These are phyloP conservation scores for Acrobasis repandana DNA, from an alignment of 2,888 invertebrate species.

Conservation along the genomic window DNA sequence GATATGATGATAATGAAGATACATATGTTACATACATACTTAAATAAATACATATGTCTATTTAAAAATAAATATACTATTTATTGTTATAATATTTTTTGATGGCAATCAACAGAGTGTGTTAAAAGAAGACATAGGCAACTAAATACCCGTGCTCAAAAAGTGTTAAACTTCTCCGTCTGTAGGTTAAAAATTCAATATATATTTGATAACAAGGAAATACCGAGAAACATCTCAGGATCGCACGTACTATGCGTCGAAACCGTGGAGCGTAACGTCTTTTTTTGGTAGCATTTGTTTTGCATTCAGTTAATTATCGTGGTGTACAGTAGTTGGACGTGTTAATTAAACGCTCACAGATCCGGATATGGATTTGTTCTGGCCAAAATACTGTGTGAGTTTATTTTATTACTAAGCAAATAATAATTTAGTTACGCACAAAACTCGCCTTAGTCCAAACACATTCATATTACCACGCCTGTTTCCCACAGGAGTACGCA, in stretches of 20 bases:
- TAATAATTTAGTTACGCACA: neutral
- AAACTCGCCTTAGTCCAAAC: no score
- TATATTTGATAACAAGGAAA: conserved; percentile 18
- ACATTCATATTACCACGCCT: no score
- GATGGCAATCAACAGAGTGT: no score
- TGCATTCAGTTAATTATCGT: conserved; percentile 72
- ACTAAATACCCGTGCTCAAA: no score
- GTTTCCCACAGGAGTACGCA: no score
- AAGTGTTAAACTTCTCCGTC: no score
- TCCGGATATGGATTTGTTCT: conserved; percentile 63
- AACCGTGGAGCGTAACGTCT: conserved; percentile 45
- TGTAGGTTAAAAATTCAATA: neutral
- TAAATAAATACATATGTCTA: no score
- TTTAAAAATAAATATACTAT: no score
- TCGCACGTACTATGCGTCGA: conserved; percentile 44
- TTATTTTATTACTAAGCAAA: neutral
- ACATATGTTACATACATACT: no score
- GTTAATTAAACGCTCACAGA: conserved; percentile 55
- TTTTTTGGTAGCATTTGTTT: conserved; percentile 61
- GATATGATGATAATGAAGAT: no score
- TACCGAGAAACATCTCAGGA: conserved; percentile 57
- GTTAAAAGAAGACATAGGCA: no score
- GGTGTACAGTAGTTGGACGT: conserved; percentile 59
- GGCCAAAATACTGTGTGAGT: conserved; percentile 40
- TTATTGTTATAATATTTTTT: no score